Conservation (phyloP, 35 echinoderm and acorn worm genomes). For the Hemicentrotus pulcherrimus region DNA sequence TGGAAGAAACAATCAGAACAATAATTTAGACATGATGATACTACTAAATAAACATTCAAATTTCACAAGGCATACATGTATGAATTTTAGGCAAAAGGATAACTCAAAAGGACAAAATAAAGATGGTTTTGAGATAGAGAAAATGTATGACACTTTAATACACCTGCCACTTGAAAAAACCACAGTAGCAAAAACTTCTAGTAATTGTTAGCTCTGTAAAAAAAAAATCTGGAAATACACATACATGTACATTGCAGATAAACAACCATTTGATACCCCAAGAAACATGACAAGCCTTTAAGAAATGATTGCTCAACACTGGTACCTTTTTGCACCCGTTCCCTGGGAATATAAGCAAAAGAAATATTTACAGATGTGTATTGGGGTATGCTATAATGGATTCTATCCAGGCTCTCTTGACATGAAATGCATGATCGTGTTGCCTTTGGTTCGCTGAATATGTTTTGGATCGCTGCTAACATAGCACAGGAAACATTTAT, state of each 20-base stretch:
- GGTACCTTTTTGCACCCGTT: neutral
- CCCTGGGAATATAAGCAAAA: neutral
- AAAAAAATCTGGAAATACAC: neutral
- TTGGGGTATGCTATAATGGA: neutral
- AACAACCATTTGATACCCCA: neutral
- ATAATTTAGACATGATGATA: neutral
- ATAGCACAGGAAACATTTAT: neutral
- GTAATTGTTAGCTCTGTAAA: neutral
- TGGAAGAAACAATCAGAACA: neutral
- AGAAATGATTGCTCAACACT: neutral
- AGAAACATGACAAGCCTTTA: neutral
- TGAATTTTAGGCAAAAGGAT: neutral
- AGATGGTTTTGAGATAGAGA: neutral
- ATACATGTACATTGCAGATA: neutral
- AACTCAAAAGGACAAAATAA: neutral
- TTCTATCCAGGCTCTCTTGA: neutral
- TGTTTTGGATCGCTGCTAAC: constrained; percentile 1
- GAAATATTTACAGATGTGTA: neutral
- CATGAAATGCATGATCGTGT: neutral
- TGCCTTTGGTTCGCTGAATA: neutral
- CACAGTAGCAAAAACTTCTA: neutral
- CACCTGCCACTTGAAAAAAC: neutral
- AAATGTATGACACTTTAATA: neutral
- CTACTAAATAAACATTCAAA: neutral
- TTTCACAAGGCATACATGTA: neutral